Conservation (phyloP, 2,888 invertebrate genomes). For the Amorpha juglandis region DNA sequence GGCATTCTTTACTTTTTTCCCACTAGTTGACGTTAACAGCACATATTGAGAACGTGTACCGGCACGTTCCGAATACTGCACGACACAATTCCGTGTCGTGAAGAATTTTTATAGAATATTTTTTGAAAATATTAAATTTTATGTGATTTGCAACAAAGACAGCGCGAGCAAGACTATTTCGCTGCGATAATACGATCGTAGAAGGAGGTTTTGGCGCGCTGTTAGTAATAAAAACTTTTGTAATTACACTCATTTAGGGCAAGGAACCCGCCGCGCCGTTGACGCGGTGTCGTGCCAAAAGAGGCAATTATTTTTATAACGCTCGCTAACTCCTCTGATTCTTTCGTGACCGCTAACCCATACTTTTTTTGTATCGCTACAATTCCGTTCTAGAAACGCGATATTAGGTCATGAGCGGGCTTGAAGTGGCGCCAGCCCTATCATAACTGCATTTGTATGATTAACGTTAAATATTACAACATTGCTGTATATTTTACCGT, state of each 20-base stretch:
- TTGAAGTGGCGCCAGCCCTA: slow-evolving; percentile 5
- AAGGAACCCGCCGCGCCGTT: slow-evolving; percentile 71
- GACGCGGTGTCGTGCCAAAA: slow-evolving; percentile 82
- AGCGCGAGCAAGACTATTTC: slow-evolving; percentile 43
- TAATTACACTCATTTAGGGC: slow-evolving; percentile 81
- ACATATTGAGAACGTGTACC: slow-evolving; percentile 9
- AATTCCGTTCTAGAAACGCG: slow-evolving; percentile 15
- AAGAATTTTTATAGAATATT: slow-evolving; percentile 20
- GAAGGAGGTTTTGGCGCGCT: slow-evolving; percentile 75
- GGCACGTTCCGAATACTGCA: slow-evolving; percentile 13
- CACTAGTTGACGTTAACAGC: slow-evolving; percentile 22
- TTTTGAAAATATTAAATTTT: slow-evolving; percentile 44
- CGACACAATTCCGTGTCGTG: slow-evolving; percentile 16
- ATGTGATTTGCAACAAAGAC: slow-evolving; percentile 52
- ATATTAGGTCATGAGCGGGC: slow-evolving; percentile 6
- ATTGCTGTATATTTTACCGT: not conserved
- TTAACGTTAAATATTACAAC: not conserved
- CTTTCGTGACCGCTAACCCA: slow-evolving; percentile 43
- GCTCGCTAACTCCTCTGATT: slow-evolving; percentile 50
- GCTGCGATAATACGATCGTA: slow-evolving; percentile 58
- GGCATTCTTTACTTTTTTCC: slow-evolving; percentile 23
- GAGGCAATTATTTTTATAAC: slow-evolving; percentile 76
- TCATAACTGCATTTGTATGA: slow-evolving; percentile 5
- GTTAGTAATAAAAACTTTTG: slow-evolving; percentile 82
- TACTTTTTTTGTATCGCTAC: slow-evolving; percentile 28